Evolutionary conservation across 1,140 invertebrate genomes (phyloP).

Genomic region (Cecropterus lyciades): DNA sequence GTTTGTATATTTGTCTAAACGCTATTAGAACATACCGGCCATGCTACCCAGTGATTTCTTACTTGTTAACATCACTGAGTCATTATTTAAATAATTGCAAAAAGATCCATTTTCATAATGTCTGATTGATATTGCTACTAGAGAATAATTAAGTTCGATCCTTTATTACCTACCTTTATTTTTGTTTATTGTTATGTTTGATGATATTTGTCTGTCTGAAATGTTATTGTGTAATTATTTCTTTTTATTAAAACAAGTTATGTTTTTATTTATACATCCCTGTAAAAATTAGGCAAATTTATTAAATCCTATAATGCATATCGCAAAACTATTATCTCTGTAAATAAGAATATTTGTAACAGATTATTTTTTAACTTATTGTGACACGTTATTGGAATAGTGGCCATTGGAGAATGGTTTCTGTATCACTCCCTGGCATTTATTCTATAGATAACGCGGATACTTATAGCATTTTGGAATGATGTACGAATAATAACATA

Average conservation of each 20-base stretch:
- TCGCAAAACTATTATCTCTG: slow-evolving; percentile 65
- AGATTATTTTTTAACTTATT: slow-evolving; percentile 75
- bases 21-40: slow-evolving; percentile 4
- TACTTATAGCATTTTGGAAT: slow-evolving; percentile 56
- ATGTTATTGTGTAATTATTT: slow-evolving; percentile 70
- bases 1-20: neutral
- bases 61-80: slow-evolving; percentile 31
- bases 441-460: slow-evolving; percentile 34
- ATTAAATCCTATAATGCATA: slow-evolving; percentile 71
- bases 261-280: slow-evolving; percentile 72
- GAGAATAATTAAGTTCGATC: slow-evolving; percentile 46
- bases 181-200: slow-evolving; percentile 82
- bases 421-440: slow-evolving; percentile 37
- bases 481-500: slow-evolving; percentile 54
- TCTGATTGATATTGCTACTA: slow-evolving; percentile 60
- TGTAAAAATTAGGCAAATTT: slow-evolving; percentile 74
- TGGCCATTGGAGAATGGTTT: slow-evolving; percentile 33
- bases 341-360: slow-evolving; percentile 72
- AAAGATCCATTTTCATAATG: neutral
- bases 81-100: neutral
- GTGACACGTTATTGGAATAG: slow-evolving; percentile 51
- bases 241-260: slow-evolving; percentile 64
- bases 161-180: slow-evolving; percentile 50
- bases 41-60: slow-evolving; percentile 27
- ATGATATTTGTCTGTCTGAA: slow-evolving; percentile 63